Conservation (phyloP, 2,888 invertebrate genomes). For the Yponomeuta evonymella region DNA sequence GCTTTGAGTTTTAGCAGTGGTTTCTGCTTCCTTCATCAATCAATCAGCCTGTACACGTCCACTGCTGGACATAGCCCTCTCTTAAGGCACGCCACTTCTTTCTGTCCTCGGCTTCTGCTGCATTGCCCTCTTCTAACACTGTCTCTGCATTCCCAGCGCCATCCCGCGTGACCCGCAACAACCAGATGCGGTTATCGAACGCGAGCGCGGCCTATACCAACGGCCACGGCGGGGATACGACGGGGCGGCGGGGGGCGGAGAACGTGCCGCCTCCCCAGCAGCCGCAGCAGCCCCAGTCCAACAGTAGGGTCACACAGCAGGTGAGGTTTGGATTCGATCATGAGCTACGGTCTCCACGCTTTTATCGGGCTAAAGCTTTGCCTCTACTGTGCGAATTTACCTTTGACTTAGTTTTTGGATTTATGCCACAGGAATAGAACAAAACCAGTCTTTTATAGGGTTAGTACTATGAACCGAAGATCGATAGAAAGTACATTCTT, state of each 20-base stretch:
- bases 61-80: no score
- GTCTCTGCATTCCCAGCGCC: constrained; percentile 44
- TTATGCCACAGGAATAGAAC: no score
- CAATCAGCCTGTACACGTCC: no score
- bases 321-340: constrained; percentile 29
- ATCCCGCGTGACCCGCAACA: constrained; percentile 66
- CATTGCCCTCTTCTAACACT: background rate
- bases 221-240: constrained; percentile 76
- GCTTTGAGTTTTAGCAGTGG: no score
- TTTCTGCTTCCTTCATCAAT: no score
- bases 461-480: no score
- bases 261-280: constrained; percentile 77
- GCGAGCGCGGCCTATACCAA: constrained; percentile 73
- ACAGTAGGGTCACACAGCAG: constrained; percentile 65
- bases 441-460: no score
- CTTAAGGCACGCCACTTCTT: no score
- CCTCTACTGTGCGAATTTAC: no score
- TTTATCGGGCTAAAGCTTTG: background rate
- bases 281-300: constrained; percentile 45
- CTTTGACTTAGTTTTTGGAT: no score
- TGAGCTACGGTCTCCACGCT: background rate
- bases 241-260: constrained; percentile 76
- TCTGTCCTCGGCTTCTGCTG: no score
- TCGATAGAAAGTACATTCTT: no score
- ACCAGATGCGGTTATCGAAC: constrained; percentile 73